Evolutionary conservation across 2,797 vertebrate species (phyloP), one percentile per base, ranked within the genome.

Genomic region (Iguana delicatissima): DNA sequence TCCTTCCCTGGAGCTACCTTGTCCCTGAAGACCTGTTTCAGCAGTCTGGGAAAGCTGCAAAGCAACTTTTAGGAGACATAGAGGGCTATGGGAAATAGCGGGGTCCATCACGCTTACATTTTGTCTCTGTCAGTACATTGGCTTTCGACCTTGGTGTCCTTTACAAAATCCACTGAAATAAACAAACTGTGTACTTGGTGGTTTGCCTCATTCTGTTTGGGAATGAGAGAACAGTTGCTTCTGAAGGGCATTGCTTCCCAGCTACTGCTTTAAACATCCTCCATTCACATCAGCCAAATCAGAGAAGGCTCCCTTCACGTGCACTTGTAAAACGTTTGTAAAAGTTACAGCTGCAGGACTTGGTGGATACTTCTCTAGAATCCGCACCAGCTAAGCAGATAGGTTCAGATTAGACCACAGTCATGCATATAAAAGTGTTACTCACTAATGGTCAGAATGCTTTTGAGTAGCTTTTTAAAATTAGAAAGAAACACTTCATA

Each of bases 401-500:
- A 95, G 95, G 92, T 96, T 96, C 96, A 96, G 93, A 94, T 67
- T 35, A 38, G 95, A 94, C 95, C 95, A 91, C 93, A 96, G 96
- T 96, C 96, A 94, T 96, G 89, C 91, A 94, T 95, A 79, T 94
- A 93, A 96, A 91, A 94, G 90, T 96, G 91, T 95, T 95, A 92
- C 89, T 96, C 93, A 85, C 86, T 92, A 93, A 79, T 94, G 86
- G 87, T 95, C 89, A 95, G 87, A 86, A 80, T 93, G 94, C 96
- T 97, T 97, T 97, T 94, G 95, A 50, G 35, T 79, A 38, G 59
- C 35, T 20, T 55, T 82, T 88, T 76, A 16, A 69, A 42, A 52
- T 67, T 67, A 69, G 69, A 79, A 85, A 84, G 97, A 94, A 93
- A 93, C 94, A 96, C 96, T 97, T 97, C 97, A 95, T 97, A 96